Evolutionary conservation across 2,113 vertebrate genomes (phyloP).

Genomic region (Daubentonia madagascariensis): DNA sequence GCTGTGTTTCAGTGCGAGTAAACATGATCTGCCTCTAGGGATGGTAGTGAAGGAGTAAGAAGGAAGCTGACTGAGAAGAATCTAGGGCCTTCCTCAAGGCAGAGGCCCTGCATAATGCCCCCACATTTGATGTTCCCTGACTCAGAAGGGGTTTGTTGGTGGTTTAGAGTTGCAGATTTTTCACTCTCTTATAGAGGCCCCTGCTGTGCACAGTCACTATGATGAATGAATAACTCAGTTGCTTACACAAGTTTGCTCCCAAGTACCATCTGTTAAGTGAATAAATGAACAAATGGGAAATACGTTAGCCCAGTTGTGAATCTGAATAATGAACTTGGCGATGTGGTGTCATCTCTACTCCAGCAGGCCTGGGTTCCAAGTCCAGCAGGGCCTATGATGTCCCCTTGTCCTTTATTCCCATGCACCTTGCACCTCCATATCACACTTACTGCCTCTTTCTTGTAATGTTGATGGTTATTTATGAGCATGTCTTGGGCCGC

Average conservation of each 20-base stretch:
- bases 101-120: accelerated
- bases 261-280: not conserved
- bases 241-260: not conserved
- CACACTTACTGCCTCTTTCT: not conserved
- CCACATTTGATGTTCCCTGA: not conserved
- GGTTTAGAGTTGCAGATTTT: not conserved
- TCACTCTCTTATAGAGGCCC: not conserved
- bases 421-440: accelerated
- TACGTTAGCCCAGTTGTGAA: not conserved
- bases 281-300: not conserved
- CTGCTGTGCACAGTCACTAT: not conserved
- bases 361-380: not conserved
- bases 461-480: not conserved
- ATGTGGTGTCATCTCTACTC: not conserved
- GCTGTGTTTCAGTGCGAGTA: not conserved
- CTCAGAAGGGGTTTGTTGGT: not conserved
- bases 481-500: not conserved
- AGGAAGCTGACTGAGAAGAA: not conserved
- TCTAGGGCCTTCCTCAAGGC: not conserved
- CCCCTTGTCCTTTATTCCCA: not conserved
- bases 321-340: not conserved
- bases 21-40: not conserved
- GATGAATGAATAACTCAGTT: not conserved
- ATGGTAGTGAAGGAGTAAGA: not conserved
- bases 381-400: not conserved